Conservation (phyloP, 2,113 vertebrate genomes). For the Nannobrachium achirus region DNA sequence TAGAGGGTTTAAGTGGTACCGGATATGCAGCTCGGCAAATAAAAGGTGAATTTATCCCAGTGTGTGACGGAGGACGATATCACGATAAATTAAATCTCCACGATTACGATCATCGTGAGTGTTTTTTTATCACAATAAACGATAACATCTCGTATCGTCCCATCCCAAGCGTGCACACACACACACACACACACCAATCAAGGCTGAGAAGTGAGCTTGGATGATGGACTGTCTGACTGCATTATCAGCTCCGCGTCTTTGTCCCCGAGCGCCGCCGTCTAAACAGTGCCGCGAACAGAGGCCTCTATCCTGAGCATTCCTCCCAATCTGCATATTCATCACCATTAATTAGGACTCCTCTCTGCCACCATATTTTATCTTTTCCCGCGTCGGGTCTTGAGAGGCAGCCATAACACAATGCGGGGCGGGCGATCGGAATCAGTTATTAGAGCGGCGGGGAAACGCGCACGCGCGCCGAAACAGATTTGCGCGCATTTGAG, state of each 20-base stretch:
- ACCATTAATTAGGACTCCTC: conserved; percentile 76
- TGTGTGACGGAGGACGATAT: too few species aligned
- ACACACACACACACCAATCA: conserved; percentile 11
- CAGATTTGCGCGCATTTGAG: background rate
- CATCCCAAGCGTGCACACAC: background rate
- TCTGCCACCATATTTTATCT: conserved; percentile 65
- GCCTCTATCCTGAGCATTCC: conserved; percentile 73
- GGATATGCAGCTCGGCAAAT: too few species aligned
- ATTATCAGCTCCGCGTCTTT: conserved; percentile 64
- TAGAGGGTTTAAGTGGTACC: too few species aligned
- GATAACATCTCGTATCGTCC: too few species aligned
- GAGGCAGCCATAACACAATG: conserved; percentile 72
- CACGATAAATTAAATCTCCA: too few species aligned
- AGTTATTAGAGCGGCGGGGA: conserved; percentile 51
- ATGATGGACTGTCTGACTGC: conserved; percentile 62
- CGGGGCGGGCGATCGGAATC: conserved; percentile 69
- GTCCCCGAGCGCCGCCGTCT: conserved; percentile 72
- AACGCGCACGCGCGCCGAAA: conserved; percentile 4
- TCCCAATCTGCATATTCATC: conserved; percentile 79
- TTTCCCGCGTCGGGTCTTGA: conserved; percentile 71
- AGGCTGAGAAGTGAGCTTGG: conserved; percentile 51
- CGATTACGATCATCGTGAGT: too few species aligned
- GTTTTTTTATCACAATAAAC: too few species aligned
- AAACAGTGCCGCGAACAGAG: conserved; percentile 72
- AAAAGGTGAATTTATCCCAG: too few species aligned